Evolutionary conservation across 2,797 vertebrate species (phyloP), one percentile per base, ranked within the genome.

Genomic region (Megalops cyprinoides): DNA sequence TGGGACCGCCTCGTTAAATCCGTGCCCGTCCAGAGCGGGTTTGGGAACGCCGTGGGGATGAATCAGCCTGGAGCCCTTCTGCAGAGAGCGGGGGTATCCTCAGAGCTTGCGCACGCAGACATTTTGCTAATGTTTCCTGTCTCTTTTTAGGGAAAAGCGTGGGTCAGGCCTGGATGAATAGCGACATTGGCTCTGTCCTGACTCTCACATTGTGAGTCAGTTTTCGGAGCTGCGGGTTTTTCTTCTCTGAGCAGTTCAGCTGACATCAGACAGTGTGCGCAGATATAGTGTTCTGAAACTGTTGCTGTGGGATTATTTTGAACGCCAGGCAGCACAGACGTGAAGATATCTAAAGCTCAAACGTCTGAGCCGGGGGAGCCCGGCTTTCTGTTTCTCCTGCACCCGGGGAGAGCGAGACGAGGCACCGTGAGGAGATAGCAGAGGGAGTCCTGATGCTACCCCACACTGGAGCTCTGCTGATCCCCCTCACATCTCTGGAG

Each of bases 1-100:
- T 84, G 74, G 62, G 74, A 67, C 79, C 42, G 34, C 75, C 51
- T 78, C 60, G 80, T 85, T 84, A 78, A 74, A 76, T 77, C 65
- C 79, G 51, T 48, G 18, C 56, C 53, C 76, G 6, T 28, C 34
- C 7, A 25, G 34, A 44, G 58, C 3, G 25, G 69, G 34, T n/a
- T 56, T 15, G 69, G n/a, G 14, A 14, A 60, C 20, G 39, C 69
- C 6, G 15, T 46, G n/a, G 39, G 28, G 39, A 10, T 23, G 39
- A 9, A n/a, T 73, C 25, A 8, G 65, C 69, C 48, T n/a, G n/a
- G n/a, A n/a, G n/a, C n/a, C n/a, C n/a, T n/a, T n/a, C n/a, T n/a
- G n/a, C n/a, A n/a, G n/a, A n/a, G n/a, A n/a, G n/a, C n/a, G n/a
- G n/a, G n/a, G n/a, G n/a, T n/a, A n/a, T n/a, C n/a, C n/a, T n/a